phyloP scores from a whole-genome alignment of 1,140 invertebrate species.

The Diabrotica undecimpunctata region DNA sequence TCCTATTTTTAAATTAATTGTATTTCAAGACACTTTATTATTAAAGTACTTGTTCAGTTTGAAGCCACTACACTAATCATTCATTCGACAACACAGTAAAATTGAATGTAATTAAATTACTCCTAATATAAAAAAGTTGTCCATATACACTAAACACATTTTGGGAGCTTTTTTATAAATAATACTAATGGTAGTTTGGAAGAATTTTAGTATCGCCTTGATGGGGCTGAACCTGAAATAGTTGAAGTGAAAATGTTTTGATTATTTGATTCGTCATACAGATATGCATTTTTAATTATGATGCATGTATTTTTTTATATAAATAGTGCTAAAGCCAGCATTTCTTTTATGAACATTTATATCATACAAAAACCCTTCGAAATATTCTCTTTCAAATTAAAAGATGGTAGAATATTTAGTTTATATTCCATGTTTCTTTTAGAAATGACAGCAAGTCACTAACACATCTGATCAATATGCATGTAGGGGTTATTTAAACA shows the following conservation, averaged over 20 bases:
- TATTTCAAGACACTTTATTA: not conserved
- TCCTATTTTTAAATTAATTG: not conserved
- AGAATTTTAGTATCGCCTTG: not conserved
- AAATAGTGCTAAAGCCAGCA: too few relatives aligned
- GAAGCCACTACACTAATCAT: not conserved
- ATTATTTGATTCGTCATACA: not conserved
- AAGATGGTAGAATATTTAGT: too few relatives aligned
- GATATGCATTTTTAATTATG: too few relatives aligned
- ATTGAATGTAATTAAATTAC: not conserved
- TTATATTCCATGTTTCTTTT: too few relatives aligned
- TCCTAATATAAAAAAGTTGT: not conserved
- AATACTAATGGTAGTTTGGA: not conserved
- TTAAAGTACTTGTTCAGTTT: not conserved
- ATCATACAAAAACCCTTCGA: too few relatives aligned
- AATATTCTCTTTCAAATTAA: too few relatives aligned
- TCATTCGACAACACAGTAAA: not conserved
- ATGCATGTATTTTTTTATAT: too few relatives aligned
- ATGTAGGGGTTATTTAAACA: too few relatives aligned
- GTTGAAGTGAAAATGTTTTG: not conserved
- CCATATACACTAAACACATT: conserved; percentile 2
- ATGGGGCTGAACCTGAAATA: not conserved
- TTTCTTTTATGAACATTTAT: too few relatives aligned
- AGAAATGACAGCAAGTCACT: too few relatives aligned
- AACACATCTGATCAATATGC: too few relatives aligned
- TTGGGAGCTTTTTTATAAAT: not conserved